Evolutionary conservation across 2,797 vertebrate genomes (phyloP).

Genomic region (Falco berigora): DNA sequence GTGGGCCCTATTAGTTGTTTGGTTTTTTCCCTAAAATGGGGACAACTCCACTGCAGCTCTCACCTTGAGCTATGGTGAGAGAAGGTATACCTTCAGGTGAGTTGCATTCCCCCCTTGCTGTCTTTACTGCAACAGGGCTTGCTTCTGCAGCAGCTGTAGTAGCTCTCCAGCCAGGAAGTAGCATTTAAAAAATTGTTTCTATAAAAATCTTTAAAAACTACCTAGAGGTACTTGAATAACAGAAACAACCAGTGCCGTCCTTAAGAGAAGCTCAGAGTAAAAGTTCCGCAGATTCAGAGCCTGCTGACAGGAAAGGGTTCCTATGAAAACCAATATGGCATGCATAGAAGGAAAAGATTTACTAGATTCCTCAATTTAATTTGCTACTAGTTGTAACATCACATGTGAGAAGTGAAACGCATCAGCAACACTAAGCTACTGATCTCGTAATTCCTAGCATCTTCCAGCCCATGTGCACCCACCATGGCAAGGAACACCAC

Average conservation of each 20-base stretch:
- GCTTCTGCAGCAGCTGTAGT: background rate
- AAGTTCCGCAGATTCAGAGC: background rate
- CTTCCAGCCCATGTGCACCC: background rate
- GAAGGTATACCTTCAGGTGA: background rate
- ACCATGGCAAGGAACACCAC: background rate
- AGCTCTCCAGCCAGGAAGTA: background rate
- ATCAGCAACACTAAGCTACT: background rate
- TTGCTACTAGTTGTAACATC: background rate
- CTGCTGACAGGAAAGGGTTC: background rate
- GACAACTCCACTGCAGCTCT: background rate
- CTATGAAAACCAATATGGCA: background rate
- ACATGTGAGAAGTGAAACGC: fast-evolving
- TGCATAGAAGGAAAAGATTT: background rate
- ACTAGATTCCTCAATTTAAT: background rate
- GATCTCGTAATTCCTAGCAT: background rate
- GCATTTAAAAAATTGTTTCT: background rate
- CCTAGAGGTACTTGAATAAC: background rate
- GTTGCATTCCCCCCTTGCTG: background rate
- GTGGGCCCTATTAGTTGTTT: too few relatives aligned
- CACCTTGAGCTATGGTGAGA: background rate
- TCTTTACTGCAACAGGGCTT: background rate
- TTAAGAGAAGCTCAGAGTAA: background rate
- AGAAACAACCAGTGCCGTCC: background rate
- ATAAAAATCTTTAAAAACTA: background rate
- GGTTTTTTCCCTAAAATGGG: background rate